These are phyloP conservation scores for Leptestheria dahalacensis DNA, from an alignment of 1,140 invertebrate genomes.

Conservation along the genomic window DNA sequence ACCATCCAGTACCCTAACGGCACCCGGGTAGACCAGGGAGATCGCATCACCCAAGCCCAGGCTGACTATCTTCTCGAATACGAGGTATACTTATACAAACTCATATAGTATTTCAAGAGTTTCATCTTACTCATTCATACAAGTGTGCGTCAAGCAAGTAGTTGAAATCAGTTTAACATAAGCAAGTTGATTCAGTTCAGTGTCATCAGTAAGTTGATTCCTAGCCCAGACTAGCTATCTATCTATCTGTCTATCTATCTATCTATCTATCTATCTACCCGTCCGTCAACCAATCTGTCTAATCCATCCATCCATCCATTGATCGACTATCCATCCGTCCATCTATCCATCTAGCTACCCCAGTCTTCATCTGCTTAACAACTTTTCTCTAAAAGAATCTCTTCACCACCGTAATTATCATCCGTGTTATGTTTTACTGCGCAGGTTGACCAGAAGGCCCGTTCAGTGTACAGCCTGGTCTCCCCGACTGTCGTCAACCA, in stretches of 20 bases:
- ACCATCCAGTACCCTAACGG: constrained; percentile 1
- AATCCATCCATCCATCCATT: no score
- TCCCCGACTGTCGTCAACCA: not conserved
- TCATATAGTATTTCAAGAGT: not conserved
- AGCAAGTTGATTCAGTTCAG: no score
- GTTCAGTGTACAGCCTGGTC: not conserved
- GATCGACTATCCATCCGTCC: no score
- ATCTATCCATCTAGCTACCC: no score
- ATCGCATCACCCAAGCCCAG: not conserved
- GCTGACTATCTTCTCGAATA: constrained; percentile 3
- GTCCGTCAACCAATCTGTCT: no score
- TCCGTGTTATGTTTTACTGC: not conserved
- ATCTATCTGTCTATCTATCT: no score
- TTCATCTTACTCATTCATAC: not conserved
- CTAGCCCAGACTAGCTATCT: no score
- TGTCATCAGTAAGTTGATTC: no score
- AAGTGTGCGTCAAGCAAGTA: not conserved
- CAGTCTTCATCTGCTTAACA: no score
- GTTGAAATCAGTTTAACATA: not conserved
- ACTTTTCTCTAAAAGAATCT: not conserved
- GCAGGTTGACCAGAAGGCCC: not conserved
- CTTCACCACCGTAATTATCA: not conserved
- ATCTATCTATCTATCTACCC: no score
- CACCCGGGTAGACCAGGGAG: not conserved
- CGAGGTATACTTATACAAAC: not conserved